phyloP scores from a whole-genome alignment of 92 coral and sea anemone genomes.

The Desmophyllum pertusum region DNA sequence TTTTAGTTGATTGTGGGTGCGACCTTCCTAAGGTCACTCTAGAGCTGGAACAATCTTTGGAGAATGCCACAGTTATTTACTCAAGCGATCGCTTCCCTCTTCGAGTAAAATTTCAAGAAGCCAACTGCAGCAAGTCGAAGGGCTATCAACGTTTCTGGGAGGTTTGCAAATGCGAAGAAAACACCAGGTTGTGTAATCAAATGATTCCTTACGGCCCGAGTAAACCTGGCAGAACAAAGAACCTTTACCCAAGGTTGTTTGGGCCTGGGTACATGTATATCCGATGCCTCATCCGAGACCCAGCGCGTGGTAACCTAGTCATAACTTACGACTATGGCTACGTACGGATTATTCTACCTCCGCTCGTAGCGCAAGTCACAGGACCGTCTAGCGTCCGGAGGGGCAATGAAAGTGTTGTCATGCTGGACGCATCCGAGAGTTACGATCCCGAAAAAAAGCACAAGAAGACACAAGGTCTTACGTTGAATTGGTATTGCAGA shows the following conservation, averaged over 20 bases:
- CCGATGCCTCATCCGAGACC: conserved; percentile 60
- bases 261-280: conserved; percentile 51
- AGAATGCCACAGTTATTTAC: conserved; percentile 51
- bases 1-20: conserved; percentile 71
- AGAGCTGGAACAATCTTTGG: conserved; percentile 43
- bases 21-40: conserved; percentile 55
- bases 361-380: conserved; percentile 43
- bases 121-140: conserved; percentile 31
- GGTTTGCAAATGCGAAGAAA: conserved; percentile 20
- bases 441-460: conserved; percentile 23
- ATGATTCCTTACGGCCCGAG: background rate
- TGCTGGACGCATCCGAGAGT: conserved; percentile 26
- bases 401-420: conserved; percentile 35
- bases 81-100: conserved; percentile 22
- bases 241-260: conserved; percentile 9
- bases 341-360: conserved; percentile 54
- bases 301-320: background rate
- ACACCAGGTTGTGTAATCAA: conserved; percentile 1
- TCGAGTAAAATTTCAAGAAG: conserved; percentile 26
- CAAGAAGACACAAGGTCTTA: conserved; percentile 29
- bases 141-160: conserved; percentile 22
- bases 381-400: conserved; percentile 48
- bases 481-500: conserved; percentile 49
- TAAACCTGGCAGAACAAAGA: background rate
- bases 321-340: conserved; percentile 69